Base-by-base conservation (phyloP, 1,140 invertebrate species). In the Lucilia sericata region DNA sequence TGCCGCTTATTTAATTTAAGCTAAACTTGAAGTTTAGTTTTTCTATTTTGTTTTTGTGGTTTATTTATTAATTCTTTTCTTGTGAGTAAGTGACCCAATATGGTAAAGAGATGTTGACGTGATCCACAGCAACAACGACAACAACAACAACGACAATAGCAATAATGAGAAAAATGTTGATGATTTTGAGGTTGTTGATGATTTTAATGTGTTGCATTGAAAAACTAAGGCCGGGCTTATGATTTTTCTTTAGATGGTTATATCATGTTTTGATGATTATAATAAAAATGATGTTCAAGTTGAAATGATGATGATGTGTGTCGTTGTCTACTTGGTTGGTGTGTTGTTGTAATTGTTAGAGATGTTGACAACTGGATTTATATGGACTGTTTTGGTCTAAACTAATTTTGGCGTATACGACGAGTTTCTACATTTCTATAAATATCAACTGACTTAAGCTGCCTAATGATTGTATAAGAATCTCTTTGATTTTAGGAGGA, bases 11-110 rank as follows among this genome's bases (percentile, higher is more conserved):
- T 19, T 70, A 8, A 10, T 25, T 70, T 70, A 70, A 70, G 21
- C 65, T 70, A 70, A 70, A 70, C 65, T 70, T 21, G 65, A 70
- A 70, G n/a, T 70, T 70, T 70, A 55, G 51, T 55, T 55, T 65
- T 65, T 65, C n/a, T 65, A 17, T 65, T 65, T 19, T 19, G 13
- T 30, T 30, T 42, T 42, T 42, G 42, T 42, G 5, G 42, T 10
- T 42, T 7, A 10, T 42, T n/a, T 21, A 25, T 25, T 55, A 5
- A 14, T 55, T 55, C 51, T 55, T 55, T 55, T 55, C 51, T 55
- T 55, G 12, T 7, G n/a, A 21, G 19, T 21, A 70, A 70, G 65
- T 21, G 21, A 70, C 65, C 65, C 65, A 70, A 70, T 70, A 70
- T 70, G 65, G 65, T 21, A 70, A 21, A 12, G 65, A 70, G 65